A percentile compares a stretch with the other conserved stretches of the same genome.
Evolutionary conservation across 2,888 invertebrate genomes (phyloP).

Genomic region (Dynastes hyllus): DNA sequence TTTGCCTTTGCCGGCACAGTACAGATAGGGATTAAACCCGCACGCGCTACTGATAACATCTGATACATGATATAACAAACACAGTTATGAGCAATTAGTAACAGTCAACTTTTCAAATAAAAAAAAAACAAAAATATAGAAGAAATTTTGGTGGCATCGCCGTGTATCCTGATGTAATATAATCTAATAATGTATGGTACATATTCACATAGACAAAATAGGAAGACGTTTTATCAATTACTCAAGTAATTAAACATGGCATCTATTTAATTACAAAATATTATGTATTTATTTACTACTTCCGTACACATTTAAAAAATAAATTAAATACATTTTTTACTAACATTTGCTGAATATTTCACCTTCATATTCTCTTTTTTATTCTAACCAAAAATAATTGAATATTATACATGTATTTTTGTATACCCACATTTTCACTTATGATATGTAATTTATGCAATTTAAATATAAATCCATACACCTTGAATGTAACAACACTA

Average conservation of each 20-base stretch:
- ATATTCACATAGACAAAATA: neutral
- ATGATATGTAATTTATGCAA: neutral
- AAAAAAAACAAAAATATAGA: neutral
- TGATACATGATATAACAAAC: too few species aligned
- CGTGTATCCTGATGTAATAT: neutral
- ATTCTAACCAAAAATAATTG: neutral
- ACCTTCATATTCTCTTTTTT: neutral
- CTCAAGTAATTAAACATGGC: neutral
- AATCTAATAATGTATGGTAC: neutral
- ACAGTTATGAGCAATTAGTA: too few species aligned
- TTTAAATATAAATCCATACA: conserved; percentile 7
- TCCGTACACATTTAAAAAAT: neutral
- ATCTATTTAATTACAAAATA: neutral
- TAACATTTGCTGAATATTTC: neutral
- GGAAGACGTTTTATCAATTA: neutral
- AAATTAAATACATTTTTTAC: neutral
- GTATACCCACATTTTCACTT: neutral
- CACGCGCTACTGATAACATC: too few species aligned
- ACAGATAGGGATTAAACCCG: too few species aligned
- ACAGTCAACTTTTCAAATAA: neutral
- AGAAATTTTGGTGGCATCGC: conserved; percentile 4
- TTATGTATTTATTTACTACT: neutral
- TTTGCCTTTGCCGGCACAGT: too few species aligned
- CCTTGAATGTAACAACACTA: conserved; percentile 8
- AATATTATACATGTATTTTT: too few species aligned